Conservation (phyloP, 2,888 invertebrate genomes). For the Branchipolynoe longqiensis region DNA sequence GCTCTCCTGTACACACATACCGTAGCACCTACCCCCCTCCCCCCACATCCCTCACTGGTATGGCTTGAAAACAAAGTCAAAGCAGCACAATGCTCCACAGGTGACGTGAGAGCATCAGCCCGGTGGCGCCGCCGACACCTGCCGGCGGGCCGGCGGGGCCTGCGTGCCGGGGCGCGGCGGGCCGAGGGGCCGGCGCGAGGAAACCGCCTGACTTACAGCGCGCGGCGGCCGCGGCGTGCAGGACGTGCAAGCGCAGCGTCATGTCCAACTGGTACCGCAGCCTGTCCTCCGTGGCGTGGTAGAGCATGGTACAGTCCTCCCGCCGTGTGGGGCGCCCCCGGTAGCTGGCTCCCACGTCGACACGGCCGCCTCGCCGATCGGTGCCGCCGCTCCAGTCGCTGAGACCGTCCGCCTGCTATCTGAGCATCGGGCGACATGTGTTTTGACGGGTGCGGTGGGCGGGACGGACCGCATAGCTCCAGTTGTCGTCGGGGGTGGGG, state of each 20-base stretch:
- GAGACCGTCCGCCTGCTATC: background rate
- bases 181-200: too few relatives aligned
- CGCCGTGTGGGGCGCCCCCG: background rate
- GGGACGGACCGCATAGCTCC: constrained; percentile 1
- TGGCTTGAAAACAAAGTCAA: too few relatives aligned
- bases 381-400: background rate
- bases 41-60: too few relatives aligned
- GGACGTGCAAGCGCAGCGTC: constrained; percentile 29
- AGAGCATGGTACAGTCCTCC: background rate
- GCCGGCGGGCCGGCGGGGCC: too few relatives aligned
- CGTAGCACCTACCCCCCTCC: too few relatives aligned
- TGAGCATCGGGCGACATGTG: constrained; percentile 38
- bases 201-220: background rate
- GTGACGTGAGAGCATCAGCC: too few relatives aligned
- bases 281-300: constrained; percentile 12
- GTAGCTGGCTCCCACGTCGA: background rate
- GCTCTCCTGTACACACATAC: too few relatives aligned
- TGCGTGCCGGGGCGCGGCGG: too few relatives aligned
- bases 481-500: constrained; percentile 5
- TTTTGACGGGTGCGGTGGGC: constrained; percentile 31
- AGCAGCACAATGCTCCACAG: too few relatives aligned
- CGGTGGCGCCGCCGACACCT: too few relatives aligned
- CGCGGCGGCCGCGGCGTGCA: constrained; percentile 8
- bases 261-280: constrained; percentile 16
- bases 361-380: background rate